These are phyloP conservation scores for Seira sanloemensis DNA, from an alignment of 2,888 invertebrate species.

Conservation along the genomic window DNA sequence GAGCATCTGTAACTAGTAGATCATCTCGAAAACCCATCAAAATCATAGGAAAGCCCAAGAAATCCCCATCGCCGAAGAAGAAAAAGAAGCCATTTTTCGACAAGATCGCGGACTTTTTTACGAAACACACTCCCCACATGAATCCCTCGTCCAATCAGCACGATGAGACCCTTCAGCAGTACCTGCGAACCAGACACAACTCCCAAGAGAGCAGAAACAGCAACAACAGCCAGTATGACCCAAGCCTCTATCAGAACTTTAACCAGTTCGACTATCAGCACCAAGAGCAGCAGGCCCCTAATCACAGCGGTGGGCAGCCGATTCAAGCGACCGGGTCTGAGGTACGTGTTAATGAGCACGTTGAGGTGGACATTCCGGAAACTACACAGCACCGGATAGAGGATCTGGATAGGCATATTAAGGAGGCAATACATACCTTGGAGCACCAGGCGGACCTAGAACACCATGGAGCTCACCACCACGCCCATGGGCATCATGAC, in stretches of 20 bases:
- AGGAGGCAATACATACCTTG: neutral
- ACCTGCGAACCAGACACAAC: neutral
- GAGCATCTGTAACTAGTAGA: no score
- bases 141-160: neutral
- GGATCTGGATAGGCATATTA: neutral
- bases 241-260: neutral
- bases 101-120: neutral
- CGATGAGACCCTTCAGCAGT: neutral
- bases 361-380: neutral
- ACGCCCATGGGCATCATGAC: no score
- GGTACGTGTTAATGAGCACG: no score
- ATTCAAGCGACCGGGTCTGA: no score
- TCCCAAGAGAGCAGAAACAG: neutral
- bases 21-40: no score
- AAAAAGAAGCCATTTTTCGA: neutral
- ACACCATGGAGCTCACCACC: slow-evolving; percentile 23
- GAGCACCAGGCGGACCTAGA: no score
- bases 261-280: neutral
- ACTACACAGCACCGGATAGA: neutral
- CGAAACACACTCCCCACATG: neutral
- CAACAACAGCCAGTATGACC: slow-evolving; percentile 1
- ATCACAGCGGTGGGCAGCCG: no score
- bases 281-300: neutral
- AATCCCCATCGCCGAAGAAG: no score
- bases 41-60: no score